A percentile compares a stretch with the other conserved stretches of the same genome.
Evolutionary conservation across 2,113 vertebrate species (phyloP).

Genomic region (Pycnonotus jocosus): DNA sequence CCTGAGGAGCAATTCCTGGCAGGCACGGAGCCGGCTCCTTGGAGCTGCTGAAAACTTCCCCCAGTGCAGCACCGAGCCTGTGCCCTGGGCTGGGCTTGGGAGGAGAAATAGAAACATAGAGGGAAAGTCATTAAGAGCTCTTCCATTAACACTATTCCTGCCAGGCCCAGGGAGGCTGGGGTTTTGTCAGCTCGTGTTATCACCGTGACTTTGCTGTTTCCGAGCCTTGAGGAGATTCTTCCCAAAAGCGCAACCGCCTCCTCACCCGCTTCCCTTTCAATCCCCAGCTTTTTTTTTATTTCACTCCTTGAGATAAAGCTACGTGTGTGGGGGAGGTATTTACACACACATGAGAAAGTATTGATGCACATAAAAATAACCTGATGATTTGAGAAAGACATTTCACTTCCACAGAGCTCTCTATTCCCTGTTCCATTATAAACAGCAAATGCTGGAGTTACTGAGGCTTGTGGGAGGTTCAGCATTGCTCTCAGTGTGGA

Average conservation of each 20-base stretch:
- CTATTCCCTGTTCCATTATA: neutral
- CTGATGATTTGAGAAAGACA: neutral
- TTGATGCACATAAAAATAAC: slow-evolving; percentile 21
- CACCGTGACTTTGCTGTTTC: slow-evolving; percentile 3
- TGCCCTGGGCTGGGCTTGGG: neutral
- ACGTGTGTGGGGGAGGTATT: neutral
- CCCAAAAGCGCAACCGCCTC: neutral
- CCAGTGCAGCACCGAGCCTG: neutral
- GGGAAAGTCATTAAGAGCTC: slow-evolving; percentile 21
- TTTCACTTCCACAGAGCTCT: neutral
- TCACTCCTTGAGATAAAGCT: neutral
- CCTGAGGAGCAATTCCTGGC: neutral
- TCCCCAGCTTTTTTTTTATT: slow-evolving; percentile 15
- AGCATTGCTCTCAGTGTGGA: rapidly evolving
- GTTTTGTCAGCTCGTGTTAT: slow-evolving; percentile 52
- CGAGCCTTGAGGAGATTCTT: slow-evolving; percentile 20
- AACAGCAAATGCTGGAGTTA: neutral
- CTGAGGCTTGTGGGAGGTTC: neutral
- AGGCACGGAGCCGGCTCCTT: neutral
- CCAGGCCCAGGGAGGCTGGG: slow-evolving; percentile 22
- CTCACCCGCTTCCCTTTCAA: neutral
- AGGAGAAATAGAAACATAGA: slow-evolving; percentile 32
- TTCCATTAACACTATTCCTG: slow-evolving; percentile 37
- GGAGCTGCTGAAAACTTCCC: slow-evolving; percentile 24
- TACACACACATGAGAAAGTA: slow-evolving; percentile 5